Percentiles rank a stretch among this genome's conserved stretches.
Evolutionary conservation across 2,113 vertebrate species (phyloP).

Genomic region (Hiodon alosoides): DNA sequence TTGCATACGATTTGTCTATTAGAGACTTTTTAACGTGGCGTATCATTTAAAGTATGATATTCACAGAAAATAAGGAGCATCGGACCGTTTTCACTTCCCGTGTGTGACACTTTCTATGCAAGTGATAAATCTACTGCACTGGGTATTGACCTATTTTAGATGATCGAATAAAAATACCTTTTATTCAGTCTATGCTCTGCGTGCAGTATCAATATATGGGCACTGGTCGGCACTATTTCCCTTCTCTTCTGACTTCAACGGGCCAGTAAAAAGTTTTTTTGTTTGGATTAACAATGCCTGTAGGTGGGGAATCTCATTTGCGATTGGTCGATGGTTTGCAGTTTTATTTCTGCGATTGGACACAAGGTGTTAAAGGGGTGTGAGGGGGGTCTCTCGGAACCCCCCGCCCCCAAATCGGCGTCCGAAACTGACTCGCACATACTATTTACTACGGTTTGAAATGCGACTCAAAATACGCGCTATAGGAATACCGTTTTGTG

Average conservation of each 20-base stretch:
- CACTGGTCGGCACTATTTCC: constrained; percentile 54
- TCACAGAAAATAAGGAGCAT: not conserved
- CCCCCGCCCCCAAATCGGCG: constrained; percentile 11
- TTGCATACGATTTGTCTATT: too few relatives aligned
- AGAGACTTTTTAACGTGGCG: too few relatives aligned
- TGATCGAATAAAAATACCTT: not conserved
- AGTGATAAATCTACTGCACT: not conserved
- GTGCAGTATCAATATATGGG: constrained; percentile 27
- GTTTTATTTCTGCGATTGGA: constrained; percentile 55
- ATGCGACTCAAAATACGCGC: constrained; percentile 65
- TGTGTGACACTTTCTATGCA: not conserved
- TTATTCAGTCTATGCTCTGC: too few relatives aligned
- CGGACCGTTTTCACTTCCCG: not conserved
- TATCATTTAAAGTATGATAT: too few relatives aligned
- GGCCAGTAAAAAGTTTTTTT: constrained; percentile 65
- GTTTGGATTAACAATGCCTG: constrained; percentile 57
- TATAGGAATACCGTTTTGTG: constrained; percentile 57
- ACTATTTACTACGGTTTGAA: constrained; percentile 66
- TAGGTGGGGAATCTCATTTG: constrained; percentile 43
- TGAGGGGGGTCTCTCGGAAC: constrained; percentile 42
- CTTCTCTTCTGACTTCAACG: constrained; percentile 47
- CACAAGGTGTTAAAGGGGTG: constrained; percentile 41
- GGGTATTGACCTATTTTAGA: constrained; percentile 1
- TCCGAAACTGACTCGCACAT: constrained; percentile 52
- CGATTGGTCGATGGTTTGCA: constrained; percentile 59